A percentile compares a stretch with the other conserved stretches of the same genome.
phyloP scores from a whole-genome alignment of 1,140 invertebrate species.

The Cotesia typhae region DNA sequence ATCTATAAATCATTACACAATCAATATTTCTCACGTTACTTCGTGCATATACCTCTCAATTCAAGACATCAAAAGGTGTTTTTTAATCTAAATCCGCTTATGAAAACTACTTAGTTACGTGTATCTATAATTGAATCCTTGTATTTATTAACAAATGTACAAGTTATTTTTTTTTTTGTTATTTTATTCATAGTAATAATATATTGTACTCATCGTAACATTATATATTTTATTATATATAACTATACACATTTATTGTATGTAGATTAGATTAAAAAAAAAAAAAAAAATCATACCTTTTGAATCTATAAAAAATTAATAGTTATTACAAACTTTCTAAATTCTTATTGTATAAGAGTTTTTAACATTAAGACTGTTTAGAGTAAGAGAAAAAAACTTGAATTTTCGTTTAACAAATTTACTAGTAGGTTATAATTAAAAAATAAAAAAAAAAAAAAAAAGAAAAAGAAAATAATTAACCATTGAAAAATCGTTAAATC shows the following conservation, averaged over 20 bases:
- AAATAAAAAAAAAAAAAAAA: no score
- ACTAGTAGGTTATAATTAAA: no score
- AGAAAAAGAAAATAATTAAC: background rate
- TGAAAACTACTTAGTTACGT: background rate
- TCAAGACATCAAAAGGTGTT: background rate
- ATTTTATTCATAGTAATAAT: background rate
- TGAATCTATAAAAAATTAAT: no score
- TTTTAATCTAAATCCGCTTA: slow-evolving; percentile 6
- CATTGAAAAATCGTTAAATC: background rate
- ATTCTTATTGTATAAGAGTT: no score
- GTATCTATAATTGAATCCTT: background rate
- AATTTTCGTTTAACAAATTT: no score
- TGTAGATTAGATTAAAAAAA: no score
- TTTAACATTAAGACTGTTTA: no score
- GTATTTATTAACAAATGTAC: slow-evolving; percentile 21
- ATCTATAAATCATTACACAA: background rate
- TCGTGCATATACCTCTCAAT: background rate
- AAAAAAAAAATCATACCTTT: no score
- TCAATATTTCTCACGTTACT: background rate
- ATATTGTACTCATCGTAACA: background rate
- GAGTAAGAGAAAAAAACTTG: no score
- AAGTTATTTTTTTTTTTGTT: background rate
- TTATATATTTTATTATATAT: background rate
- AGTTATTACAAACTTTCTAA: no score
- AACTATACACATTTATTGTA: no score